Evolutionary conservation across 2,888 invertebrate genomes (phyloP).

Genomic region (Calliopum simillimum): DNA sequence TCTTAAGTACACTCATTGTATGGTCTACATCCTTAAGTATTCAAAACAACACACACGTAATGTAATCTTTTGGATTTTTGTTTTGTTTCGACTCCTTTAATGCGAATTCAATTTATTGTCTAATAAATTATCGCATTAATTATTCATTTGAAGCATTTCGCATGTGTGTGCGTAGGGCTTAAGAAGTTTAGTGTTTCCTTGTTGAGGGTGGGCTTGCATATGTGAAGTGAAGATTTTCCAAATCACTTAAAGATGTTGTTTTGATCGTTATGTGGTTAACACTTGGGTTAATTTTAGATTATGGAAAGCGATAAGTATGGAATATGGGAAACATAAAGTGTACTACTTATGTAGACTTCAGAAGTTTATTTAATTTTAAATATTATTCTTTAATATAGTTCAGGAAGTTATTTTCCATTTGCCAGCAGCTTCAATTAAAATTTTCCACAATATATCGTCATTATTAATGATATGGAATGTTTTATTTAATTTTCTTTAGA

Average conservation of each 20-base stretch:
- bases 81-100: conserved; percentile 19
- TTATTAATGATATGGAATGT: conserved; percentile 8
- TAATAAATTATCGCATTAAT: conserved; percentile 60
- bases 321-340: no score
- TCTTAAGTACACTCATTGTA: not conserved
- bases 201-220: no score
- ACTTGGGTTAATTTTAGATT: not conserved
- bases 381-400: not conserved
- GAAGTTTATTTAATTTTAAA: not conserved
- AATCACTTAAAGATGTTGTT: conserved; percentile 24
- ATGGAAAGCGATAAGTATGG: not conserved
- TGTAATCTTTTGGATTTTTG: not conserved
- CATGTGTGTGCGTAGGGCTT: conserved; percentile 15
- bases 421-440: conserved; percentile 1
- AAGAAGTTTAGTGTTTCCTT: no score
- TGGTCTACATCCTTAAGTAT: no score
- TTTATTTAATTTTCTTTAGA: conserved; percentile 8
- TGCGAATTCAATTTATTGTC: conserved; percentile 54
- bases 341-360: not conserved
- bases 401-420: not conserved
- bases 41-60: no score
- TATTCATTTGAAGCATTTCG: conserved; percentile 50
- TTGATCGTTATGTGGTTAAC: conserved; percentile 29
- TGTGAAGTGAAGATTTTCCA: conserved; percentile 23
- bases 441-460: not conserved